Conservation (phyloP, 2,113 vertebrate species). For the Junco hyemalis region DNA sequence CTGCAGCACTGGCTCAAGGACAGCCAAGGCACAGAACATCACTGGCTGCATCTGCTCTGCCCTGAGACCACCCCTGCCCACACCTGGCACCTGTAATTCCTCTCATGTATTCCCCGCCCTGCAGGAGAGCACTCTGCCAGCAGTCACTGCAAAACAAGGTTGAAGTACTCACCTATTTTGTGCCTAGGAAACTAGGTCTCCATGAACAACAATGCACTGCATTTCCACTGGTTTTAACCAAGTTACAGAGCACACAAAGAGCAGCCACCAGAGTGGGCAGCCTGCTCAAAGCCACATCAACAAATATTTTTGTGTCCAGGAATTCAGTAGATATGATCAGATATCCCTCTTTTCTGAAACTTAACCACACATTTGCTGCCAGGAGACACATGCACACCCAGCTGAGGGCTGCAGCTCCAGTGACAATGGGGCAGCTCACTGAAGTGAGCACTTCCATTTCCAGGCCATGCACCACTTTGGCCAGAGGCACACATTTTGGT, state of each 20-base stretch:
- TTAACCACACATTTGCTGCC: not conserved
- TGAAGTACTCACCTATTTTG: not conserved
- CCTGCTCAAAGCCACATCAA: not conserved
- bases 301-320: not conserved
- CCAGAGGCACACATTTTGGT: not conserved
- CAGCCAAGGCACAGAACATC: not conserved
- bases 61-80: not conserved
- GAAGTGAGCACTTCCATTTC: not conserved
- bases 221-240: not conserved
- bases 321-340: not conserved
- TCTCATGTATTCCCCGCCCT: not conserved
- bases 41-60: not conserved
- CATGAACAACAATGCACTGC: fast-evolving
- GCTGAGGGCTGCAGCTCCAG: not conserved
- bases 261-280: not conserved
- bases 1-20: not conserved
- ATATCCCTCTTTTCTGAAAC: not conserved
- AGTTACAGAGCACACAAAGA: not conserved
- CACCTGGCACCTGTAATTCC: not conserved
- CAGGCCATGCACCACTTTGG: not conserved
- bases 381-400: fast-evolving
- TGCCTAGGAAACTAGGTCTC: not conserved
- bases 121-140: not conserved
- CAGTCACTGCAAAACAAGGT: not conserved
- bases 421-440: not conserved